Evolutionary conservation across 2,113 vertebrate species (phyloP).

Genomic region (Silurus meridionalis): DNA sequence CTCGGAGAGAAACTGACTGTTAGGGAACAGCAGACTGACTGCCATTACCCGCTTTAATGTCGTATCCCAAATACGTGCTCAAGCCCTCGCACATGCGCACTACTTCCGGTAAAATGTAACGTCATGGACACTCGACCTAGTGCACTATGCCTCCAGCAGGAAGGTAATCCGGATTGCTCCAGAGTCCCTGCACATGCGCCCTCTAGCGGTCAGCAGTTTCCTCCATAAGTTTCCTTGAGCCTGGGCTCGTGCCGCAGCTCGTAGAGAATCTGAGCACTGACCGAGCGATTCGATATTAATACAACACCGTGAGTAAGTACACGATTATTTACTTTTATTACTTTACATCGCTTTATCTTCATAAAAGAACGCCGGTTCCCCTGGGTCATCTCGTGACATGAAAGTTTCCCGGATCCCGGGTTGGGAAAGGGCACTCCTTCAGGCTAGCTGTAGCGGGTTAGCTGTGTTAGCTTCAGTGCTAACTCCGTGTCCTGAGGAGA

Average conservation of each 20-base stretch:
- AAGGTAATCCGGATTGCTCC: neutral
- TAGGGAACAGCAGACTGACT: neutral
- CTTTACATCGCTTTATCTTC: neutral
- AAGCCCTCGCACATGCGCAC: neutral
- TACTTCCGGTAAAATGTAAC: neutral
- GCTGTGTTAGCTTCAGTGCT: neutral
- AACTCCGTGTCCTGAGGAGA: neutral
- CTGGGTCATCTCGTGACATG: neutral
- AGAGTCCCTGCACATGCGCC: neutral
- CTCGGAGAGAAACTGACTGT: neutral
- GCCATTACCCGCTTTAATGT: neutral
- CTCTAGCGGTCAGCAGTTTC: neutral
- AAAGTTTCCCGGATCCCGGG: neutral
- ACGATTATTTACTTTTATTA: neutral
- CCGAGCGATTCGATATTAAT: neutral
- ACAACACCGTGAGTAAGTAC: neutral
- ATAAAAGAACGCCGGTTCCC: neutral
- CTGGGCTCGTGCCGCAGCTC: neutral
- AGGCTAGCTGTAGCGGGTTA: neutral
- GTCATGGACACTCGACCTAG: neutral
- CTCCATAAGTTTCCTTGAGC: neutral
- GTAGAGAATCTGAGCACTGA: neutral
- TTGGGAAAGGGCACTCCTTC: neutral
- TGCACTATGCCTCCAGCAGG: neutral
- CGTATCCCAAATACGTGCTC: neutral